phyloP scores from a whole-genome alignment of 2,888 invertebrate species.

The Gymnoscelis rufifasciata region DNA sequence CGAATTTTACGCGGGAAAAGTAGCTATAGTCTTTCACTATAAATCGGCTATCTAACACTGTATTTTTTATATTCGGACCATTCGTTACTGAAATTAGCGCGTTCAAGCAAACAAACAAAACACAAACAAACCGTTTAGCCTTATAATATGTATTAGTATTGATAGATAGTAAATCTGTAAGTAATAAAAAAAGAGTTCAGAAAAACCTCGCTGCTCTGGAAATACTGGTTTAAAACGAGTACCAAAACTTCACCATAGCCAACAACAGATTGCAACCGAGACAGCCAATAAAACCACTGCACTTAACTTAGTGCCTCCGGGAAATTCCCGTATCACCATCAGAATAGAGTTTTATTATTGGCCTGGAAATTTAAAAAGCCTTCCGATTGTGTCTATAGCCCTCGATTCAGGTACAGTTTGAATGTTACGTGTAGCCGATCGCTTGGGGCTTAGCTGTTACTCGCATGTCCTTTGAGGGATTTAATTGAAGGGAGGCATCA shows the following conservation, averaged over 20 bases:
- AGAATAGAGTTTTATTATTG: slow-evolving; percentile 17
- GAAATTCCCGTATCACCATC: slow-evolving; percentile 10
- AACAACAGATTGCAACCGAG: slow-evolving; percentile 29
- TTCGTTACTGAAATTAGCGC: too few relatives aligned
- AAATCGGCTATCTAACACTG: too few relatives aligned
- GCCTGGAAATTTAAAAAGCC: slow-evolving; percentile 8
- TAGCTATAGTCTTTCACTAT: too few relatives aligned
- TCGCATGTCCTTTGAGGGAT: slow-evolving; percentile 22
- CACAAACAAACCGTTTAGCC: too few relatives aligned
- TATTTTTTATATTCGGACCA: too few relatives aligned
- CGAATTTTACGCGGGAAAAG: too few relatives aligned
- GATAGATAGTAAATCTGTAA: too few relatives aligned
- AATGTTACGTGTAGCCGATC: slow-evolving; percentile 23
- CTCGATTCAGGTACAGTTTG: slow-evolving; percentile 24
- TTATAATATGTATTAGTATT: too few relatives aligned
- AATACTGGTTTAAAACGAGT: slow-evolving; percentile 8
- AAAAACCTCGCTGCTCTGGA: not conserved
- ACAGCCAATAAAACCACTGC: slow-evolving; percentile 26
- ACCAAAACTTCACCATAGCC: slow-evolving; percentile 11
- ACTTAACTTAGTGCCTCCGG: slow-evolving; percentile 19
- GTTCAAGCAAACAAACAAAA: too few relatives aligned
- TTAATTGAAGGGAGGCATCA: slow-evolving; percentile 25
- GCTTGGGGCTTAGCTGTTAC: slow-evolving; percentile 26
- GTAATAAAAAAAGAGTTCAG: too few relatives aligned
- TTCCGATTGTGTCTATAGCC: slow-evolving; percentile 30